phyloP scores from a whole-genome alignment of 2,797 vertebrate species.

The Urosaurus nigricauda region DNA sequence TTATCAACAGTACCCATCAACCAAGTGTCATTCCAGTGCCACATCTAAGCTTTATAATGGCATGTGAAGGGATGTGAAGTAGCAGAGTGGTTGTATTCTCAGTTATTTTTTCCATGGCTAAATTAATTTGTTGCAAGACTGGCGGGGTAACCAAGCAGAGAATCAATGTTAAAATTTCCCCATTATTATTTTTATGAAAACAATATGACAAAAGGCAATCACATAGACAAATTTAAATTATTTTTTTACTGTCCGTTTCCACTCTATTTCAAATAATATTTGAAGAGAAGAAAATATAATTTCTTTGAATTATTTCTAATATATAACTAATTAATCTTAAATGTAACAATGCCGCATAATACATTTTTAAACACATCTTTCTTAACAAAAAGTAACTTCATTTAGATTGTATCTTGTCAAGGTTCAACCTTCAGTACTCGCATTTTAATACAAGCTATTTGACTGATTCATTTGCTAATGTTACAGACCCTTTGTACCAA shows the following conservation, averaged over 20 bases:
- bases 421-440: slow-evolving; percentile 21
- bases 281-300: slow-evolving; percentile 24
- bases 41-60: background rate
- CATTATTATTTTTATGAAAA: background rate
- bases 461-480: slow-evolving; percentile 39
- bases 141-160: background rate
- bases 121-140: background rate
- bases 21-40: background rate
- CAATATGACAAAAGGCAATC: background rate
- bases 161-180: background rate
- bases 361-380: fast-evolving
- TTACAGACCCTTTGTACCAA: slow-evolving; percentile 53
- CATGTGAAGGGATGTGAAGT: background rate
- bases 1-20: background rate
- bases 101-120: no score
- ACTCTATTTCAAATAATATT: background rate
- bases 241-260: no score
- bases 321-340: background rate
- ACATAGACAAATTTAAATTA: background rate
- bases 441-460: background rate
- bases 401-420: background rate
- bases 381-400: fast-evolving
- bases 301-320: background rate
- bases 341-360: background rate
- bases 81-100: background rate